Evolutionary conservation across 2,113 vertebrate genomes (phyloP).

Genomic region (Oenanthe oenanthe): DNA sequence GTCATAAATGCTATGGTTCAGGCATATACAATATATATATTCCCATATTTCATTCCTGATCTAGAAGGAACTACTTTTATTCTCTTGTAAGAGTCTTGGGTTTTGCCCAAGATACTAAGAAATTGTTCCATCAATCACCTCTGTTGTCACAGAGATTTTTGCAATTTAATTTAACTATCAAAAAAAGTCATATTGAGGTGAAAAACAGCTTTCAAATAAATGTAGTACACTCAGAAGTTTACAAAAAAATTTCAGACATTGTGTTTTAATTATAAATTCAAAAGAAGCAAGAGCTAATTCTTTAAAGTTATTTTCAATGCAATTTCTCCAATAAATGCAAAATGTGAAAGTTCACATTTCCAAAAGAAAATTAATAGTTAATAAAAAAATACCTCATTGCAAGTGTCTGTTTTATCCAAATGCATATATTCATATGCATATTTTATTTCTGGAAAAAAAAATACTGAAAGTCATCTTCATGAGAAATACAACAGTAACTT

Average conservation of each 20-base stretch:
- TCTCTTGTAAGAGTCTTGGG: neutral
- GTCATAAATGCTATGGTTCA: neutral
- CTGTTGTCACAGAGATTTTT: neutral
- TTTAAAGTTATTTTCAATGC: neutral
- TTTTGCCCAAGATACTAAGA: neutral
- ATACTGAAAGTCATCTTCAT: neutral
- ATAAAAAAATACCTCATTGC: fast-evolving
- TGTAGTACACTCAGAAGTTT: neutral
- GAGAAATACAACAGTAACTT: neutral
- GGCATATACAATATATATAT: neutral
- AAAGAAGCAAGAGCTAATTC: neutral
- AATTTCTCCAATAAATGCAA: neutral
- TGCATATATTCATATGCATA: neutral
- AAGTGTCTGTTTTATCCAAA: neutral
- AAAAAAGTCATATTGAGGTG: neutral
- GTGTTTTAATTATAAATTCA: neutral
- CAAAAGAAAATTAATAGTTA: neutral
- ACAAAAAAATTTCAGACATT: neutral
- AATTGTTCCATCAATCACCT: neutral
- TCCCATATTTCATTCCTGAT: neutral
- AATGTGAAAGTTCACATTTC: neutral
- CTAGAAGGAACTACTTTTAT: neutral
- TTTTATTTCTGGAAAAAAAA: neutral
- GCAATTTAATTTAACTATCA: neutral
- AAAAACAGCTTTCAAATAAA: neutral